A percentile compares a stretch with the other conserved stretches of the same genome.
Evolutionary conservation across 2,113 vertebrate species (phyloP).

Genomic region (Stigmatopora argus): DNA sequence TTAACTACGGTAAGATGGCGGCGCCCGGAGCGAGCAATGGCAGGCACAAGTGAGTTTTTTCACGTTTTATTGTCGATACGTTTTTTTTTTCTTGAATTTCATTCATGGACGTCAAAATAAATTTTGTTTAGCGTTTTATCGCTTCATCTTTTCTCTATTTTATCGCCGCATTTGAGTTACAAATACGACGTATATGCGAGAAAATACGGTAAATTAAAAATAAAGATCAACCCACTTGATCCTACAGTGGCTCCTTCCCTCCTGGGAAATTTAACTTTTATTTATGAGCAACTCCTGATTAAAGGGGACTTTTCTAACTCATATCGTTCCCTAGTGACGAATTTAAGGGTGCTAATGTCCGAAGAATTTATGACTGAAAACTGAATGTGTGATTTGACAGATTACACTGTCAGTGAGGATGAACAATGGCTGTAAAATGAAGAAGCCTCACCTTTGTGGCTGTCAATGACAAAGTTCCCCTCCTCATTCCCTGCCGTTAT

Average conservation of each 20-base stretch:
- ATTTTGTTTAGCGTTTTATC: no score
- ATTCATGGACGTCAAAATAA: no score
- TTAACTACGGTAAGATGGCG: no score
- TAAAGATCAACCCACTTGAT: no score
- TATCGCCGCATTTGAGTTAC: no score
- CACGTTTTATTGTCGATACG: no score
- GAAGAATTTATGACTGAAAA: constrained; percentile 34
- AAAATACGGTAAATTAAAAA: constrained; percentile 31
- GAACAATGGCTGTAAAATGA: constrained; percentile 27
- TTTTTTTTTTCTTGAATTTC: no score
- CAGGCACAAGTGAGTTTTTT: no score
- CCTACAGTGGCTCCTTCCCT: no score
- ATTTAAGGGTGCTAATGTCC: constrained; percentile 23
- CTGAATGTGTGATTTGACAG: constrained; percentile 41
- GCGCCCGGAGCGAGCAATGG: no score
- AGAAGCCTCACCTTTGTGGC: constrained; percentile 77
- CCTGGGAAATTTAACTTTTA: neutral
- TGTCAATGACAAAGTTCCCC: constrained; percentile 84
- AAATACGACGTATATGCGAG: no score
- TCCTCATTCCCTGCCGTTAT: constrained; percentile 79
- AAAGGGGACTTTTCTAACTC: constrained; percentile 27
- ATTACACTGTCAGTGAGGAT: constrained; percentile 47
- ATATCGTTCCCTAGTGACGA: constrained; percentile 34
- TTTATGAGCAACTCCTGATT: constrained; percentile 29
- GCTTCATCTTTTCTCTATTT: no score